These are phyloP conservation scores for Melolontha melolontha DNA, from an alignment of 2,888 invertebrate species.

Conservation along the genomic window DNA sequence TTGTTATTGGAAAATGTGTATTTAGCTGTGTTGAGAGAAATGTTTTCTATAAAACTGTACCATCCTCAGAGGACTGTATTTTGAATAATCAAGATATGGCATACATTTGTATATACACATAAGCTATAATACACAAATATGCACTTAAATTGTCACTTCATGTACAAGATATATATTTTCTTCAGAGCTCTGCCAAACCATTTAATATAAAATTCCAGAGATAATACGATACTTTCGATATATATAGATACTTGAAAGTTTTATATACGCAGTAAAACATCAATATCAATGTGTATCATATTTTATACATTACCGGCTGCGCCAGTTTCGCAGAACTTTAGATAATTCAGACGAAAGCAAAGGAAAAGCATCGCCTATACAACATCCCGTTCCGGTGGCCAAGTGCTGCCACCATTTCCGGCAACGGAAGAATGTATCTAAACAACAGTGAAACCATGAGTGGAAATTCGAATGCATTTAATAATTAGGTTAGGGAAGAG, in stretches of 20 bases:
- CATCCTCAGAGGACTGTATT: too few species aligned
- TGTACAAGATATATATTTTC: neutral
- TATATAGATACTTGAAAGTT: constrained; percentile 7
- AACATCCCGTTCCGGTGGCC: constrained; percentile 49
- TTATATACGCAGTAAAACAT: constrained; percentile 16
- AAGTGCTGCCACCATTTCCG: constrained; percentile 46
- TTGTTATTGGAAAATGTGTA: too few species aligned
- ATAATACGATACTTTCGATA: constrained; percentile 1
- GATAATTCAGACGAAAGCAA: constrained; percentile 43
- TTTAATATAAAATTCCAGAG: constrained; percentile 16
- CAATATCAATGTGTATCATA: constrained; percentile 35
- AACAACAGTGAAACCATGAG: constrained; percentile 44
- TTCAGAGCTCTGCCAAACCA: neutral
- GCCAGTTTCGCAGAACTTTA: constrained; percentile 28
- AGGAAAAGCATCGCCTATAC: constrained; percentile 44
- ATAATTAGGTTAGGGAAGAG: constrained; percentile 49
- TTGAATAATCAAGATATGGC: too few species aligned
- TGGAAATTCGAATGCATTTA: constrained; percentile 48
- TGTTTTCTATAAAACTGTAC: too few species aligned
- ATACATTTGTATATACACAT: neutral
- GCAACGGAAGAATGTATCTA: constrained; percentile 48
- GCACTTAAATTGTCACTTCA: too few species aligned
- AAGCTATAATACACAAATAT: neutral
- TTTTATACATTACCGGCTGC: constrained; percentile 27
- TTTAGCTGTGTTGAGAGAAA: too few species aligned